These are phyloP conservation scores for Stercorarius parasiticus DNA, from an alignment of 2,113 vertebrate genomes.

Conservation along the genomic window DNA sequence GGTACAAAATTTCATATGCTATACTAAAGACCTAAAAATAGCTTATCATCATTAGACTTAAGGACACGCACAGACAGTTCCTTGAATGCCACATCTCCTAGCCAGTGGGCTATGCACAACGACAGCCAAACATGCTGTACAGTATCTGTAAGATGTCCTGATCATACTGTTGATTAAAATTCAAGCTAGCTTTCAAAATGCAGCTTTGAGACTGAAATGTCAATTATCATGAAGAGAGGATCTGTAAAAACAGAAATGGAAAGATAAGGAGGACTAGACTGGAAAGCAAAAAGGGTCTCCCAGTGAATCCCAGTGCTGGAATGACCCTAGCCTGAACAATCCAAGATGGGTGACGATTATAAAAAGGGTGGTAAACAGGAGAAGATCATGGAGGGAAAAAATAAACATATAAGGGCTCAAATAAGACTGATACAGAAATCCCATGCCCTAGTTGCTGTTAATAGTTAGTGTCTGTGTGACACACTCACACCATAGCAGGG, in stretches of 20 bases:
- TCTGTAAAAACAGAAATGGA: background rate
- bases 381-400: background rate
- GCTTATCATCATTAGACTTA: background rate
- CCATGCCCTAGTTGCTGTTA: background rate
- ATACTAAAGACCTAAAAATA: background rate
- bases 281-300: background rate
- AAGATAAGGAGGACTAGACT: background rate
- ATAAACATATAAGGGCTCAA: background rate
- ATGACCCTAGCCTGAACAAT: background rate
- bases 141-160: background rate
- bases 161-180: background rate
- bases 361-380: background rate
- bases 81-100: background rate
- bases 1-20: background rate
- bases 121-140: background rate
- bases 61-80: background rate
- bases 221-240: background rate
- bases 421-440: background rate
- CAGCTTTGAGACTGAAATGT: background rate
- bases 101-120: background rate
- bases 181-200: background rate
- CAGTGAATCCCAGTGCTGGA: background rate
- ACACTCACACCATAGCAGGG: background rate
- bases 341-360: background rate
- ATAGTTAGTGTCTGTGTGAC: constrained; percentile 2